Evolutionary conservation across 2,888 invertebrate genomes (phyloP), one percentile per base, ranked within the genome.

Genomic region (Clanis bilineata): DNA sequence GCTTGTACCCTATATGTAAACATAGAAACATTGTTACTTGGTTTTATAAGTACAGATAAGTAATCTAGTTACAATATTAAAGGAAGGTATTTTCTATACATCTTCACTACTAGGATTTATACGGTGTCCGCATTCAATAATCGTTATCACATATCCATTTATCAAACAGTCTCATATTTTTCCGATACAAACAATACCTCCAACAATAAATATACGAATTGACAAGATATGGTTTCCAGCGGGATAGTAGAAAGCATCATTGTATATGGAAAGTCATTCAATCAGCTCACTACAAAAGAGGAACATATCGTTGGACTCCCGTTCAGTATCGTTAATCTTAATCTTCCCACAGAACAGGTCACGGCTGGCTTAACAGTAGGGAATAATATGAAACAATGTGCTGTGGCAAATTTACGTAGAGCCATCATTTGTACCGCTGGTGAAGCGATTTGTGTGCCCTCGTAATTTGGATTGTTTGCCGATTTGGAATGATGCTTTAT

Each of bases 201-300:
- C 36, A 12, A 23, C 44, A 23, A 22, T 56, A 62, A 60, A 57
- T 58, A 51, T 60, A 56, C 21, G 23, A 25, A 54, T 54, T 32
- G 60, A 47, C 62, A 41, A 39, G 55, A 66, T 60, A 62, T 28
- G 44, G 57, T 56, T 58, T 58, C 58, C 61, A 62, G 57, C 38
- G 79, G 79, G 81, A 83, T 71, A 73, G 82, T 77, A 67, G n/a
- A n/a, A n/a, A n/a, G 69, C 79, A 82, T 88, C 88, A 88, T 87
- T 88, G 88, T 88, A 87, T 87, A 86, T 82, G 77, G 82, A 80
- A 80, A 86, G 86, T 84, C 85, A 88, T 88, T 86, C 85, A 87
- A 88, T 88, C 87, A 82, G 77, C 73, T 72, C 68, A 65, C 63
- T 76, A 83, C 83, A 87, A 85, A 80, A 77, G 77, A 76, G 78